Evolutionary conservation across 2,888 invertebrate species (phyloP), one percentile per base, ranked within the genome.

Genomic region (Meganola albula): DNA sequence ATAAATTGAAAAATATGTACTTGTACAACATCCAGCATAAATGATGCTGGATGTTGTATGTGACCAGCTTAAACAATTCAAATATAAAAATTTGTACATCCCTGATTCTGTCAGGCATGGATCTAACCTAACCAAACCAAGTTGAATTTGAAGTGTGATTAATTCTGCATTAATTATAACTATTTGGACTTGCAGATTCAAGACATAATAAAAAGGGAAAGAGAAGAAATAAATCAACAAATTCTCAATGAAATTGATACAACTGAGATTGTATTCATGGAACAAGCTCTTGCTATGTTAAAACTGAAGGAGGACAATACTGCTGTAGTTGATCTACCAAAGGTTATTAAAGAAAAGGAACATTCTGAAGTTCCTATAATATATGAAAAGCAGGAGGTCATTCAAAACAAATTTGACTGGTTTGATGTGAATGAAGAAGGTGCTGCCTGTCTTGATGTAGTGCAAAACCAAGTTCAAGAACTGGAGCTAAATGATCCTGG

Each of bases 251-350:
- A 92, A 64, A 90, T 90, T 49, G 89, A 91, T 46, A 91, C 91
- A 56, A 93, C 96, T 1, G 97, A 98, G 79, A 89, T 91, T 58
- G 91, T 93, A 53, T 98, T 94, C 63, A 90, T 97, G 46, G 92
- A 96, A 64, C 90, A 95, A 75, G 97, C 97, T 8, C 73, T 97
- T 28, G 73, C 89, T 28, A 88, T 93, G 64, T 78, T 96, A 5
- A 80, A 84, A 33, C 61, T 75, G 29, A 87, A 93, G 40, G 76
- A 63, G 76, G 88, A 74, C 42, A 61, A 58, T 24, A 77, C 67
- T 30, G 23, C 23, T 2, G 55, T 52, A 34, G 37, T 47, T 47
- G 49, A 63, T 37, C 49, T 64, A 52, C 51, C 58, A 12, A 60
- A 55, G 40, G 28, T 57, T 8, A 34, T 37, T 25, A 58, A 66